Conservation (phyloP, 2,888 invertebrate genomes). For the Lypha dubia region DNA sequence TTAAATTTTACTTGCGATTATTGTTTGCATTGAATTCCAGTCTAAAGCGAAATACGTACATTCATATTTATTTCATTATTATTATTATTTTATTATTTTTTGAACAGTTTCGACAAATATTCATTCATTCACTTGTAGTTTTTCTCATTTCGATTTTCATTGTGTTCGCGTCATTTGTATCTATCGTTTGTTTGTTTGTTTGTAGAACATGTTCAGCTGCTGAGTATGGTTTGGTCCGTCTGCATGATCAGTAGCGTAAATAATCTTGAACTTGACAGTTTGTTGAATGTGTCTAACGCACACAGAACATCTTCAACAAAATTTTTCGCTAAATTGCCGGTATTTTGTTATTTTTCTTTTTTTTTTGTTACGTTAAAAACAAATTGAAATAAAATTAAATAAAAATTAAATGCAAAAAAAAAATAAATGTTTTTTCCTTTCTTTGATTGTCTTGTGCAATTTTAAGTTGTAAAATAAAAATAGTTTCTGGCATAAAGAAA, state of each 20-base stretch:
- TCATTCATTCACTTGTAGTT: background rate
- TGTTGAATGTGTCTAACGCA: slow-evolving; percentile 53
- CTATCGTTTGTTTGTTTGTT: no score
- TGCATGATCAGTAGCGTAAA: slow-evolving; percentile 71
- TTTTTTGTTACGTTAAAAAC: slow-evolving; percentile 27
- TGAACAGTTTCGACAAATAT: slow-evolving; percentile 34
- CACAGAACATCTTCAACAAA: slow-evolving; percentile 33
- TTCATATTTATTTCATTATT: no score
- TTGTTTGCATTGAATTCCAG: slow-evolving; percentile 15
- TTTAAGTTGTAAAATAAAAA: slow-evolving; percentile 56
- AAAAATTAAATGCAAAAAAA: slow-evolving; percentile 22
- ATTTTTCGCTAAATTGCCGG: slow-evolving; percentile 43
- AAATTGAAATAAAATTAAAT: slow-evolving; percentile 11
- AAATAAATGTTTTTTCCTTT: slow-evolving; percentile 21
- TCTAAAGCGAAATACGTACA: background rate
- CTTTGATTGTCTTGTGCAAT: slow-evolving; percentile 40
- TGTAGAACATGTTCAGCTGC: slow-evolving; percentile 32
- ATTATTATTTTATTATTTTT: no score
- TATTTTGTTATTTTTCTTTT: slow-evolving; percentile 44
- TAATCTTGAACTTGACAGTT: slow-evolving; percentile 73
- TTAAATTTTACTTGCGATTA: background rate
- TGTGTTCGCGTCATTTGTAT: slow-evolving; percentile 18
- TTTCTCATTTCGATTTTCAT: slow-evolving; percentile 5
- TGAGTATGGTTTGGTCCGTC: slow-evolving; percentile 45
- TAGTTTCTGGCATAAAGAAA: slow-evolving; percentile 41